Conservation (phyloP, 2,888 invertebrate species). For the Adineta ricciae region DNA sequence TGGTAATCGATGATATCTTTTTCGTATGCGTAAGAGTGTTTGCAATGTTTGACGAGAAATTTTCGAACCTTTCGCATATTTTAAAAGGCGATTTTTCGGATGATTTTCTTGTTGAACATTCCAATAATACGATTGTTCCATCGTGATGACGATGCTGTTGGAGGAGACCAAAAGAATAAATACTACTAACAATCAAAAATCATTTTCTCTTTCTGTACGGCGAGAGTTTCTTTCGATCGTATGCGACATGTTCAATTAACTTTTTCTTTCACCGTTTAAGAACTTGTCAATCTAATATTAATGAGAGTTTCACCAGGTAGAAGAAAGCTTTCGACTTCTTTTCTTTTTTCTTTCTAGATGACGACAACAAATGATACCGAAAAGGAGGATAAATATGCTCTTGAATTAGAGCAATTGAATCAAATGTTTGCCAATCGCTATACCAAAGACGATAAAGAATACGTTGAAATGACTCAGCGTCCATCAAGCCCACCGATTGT, state of each 20-base stretch:
- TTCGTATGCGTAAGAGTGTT: not conserved
- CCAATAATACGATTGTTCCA: not conserved
- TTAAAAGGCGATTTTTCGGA: not conserved
- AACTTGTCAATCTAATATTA: not conserved
- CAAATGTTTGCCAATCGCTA: not conserved
- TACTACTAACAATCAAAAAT: not conserved
- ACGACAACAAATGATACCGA: not conserved
- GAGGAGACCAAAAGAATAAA: not conserved
- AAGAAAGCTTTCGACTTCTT: not conserved
- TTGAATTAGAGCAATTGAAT: not conserved
- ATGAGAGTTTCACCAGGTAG: not conserved
- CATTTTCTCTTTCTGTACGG: not conserved
- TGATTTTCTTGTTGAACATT: not conserved
- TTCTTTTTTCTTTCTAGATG: not conserved
- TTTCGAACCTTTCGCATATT: not conserved
- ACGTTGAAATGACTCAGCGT: not conserved
- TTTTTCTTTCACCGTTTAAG: not conserved
- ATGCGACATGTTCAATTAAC: not conserved
- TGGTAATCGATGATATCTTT: not conserved
- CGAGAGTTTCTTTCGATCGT: not conserved
- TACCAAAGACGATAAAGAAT: not conserved
- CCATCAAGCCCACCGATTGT: not conserved
- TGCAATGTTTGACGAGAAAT: not conserved
- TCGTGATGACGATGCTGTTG: not conserved
- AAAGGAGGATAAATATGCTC: not conserved